Conservation (phyloP, 2,888 invertebrate species). For the Melieria picta region DNA sequence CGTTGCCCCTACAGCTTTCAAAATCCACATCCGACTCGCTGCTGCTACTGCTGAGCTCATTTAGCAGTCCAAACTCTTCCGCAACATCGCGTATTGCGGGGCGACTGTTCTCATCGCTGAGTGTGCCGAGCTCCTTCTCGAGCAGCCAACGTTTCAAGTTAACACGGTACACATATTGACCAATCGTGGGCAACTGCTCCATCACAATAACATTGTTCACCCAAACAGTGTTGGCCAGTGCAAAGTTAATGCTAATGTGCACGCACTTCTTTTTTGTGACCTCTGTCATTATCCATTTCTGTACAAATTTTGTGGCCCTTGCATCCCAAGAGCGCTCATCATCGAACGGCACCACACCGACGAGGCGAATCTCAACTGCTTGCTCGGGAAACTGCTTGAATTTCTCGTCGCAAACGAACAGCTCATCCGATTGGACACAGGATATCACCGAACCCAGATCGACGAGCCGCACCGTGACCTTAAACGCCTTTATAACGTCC, state of each 20-base stretch:
- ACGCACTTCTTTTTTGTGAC: slow-evolving; percentile 53
- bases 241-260: slow-evolving; percentile 54
- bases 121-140: slow-evolving; percentile 43
- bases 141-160: slow-evolving; percentile 49
- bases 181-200: slow-evolving; percentile 48
- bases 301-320: slow-evolving; percentile 62
- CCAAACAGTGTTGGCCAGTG: slow-evolving; percentile 53
- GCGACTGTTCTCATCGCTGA: slow-evolving; percentile 32
- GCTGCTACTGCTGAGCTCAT: background rate
- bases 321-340: slow-evolving; percentile 69
- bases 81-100: slow-evolving; percentile 44
- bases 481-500: slow-evolving; percentile 41
- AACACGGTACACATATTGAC: slow-evolving; percentile 43
- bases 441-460: slow-evolving; percentile 70
- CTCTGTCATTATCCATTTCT: slow-evolving; percentile 60
- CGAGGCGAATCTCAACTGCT: slow-evolving; percentile 68
- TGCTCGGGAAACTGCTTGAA: slow-evolving; percentile 67
- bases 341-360: slow-evolving; percentile 69
- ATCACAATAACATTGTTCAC: slow-evolving; percentile 53
- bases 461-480: slow-evolving; percentile 68
- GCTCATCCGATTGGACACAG: slow-evolving; percentile 54
- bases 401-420: slow-evolving; percentile 68
- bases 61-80: slow-evolving; percentile 37
- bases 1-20: slow-evolving; percentile 39
- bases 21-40: slow-evolving; percentile 37